Evolutionary conservation across 2,113 vertebrate genomes (phyloP), one percentile per base, ranked within the genome.

Genomic region (Takifugu flavidus): DNA sequence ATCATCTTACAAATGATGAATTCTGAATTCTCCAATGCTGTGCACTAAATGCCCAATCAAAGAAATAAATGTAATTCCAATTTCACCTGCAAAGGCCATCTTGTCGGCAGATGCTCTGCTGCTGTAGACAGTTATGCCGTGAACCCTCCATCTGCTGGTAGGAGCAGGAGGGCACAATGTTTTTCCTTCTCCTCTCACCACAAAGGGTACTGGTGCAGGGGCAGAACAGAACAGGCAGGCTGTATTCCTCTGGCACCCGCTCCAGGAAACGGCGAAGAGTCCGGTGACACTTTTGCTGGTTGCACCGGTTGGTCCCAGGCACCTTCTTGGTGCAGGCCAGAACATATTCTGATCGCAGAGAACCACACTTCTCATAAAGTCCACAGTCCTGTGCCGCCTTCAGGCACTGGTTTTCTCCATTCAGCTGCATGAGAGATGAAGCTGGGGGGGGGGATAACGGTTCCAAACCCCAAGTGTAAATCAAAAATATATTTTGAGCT

Each of bases 81-180:
- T 10, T n/a, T 80, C 46, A 98, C 96, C 92, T 98, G 95, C 97
- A 99, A 55, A 96, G 81, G 13, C 89, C 82, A 11, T 99, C 93
- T 2, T 86, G 75, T 15, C 92, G 83, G 64, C 97, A 99, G 52
- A 86, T 84, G 47, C 87, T 87, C 80, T 92, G 89, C 59, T 96
- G 91, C 44, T 91, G 80, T 63, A 98, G 91, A 76, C 96, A 99
- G 78, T 95, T 97, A 6, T 91, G 92, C 43, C 91, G 90, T 5
- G 64, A 31, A 4, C 65, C 80, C 2, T 89, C 91, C 54, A 67
- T 83, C 1, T 91, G 79, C 44, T 94, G 92, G 77, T 94, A 96
- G 15, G 95, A 95, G 49, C 97, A 99, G 57, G 93, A 89, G 0
- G 97, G 96, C 15, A 96, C 97, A 2, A 99, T 98, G 82, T 95